These are phyloP conservation scores for Cygnus atratus DNA, from an alignment of 2,113 vertebrate species.

Conservation along the genomic window DNA sequence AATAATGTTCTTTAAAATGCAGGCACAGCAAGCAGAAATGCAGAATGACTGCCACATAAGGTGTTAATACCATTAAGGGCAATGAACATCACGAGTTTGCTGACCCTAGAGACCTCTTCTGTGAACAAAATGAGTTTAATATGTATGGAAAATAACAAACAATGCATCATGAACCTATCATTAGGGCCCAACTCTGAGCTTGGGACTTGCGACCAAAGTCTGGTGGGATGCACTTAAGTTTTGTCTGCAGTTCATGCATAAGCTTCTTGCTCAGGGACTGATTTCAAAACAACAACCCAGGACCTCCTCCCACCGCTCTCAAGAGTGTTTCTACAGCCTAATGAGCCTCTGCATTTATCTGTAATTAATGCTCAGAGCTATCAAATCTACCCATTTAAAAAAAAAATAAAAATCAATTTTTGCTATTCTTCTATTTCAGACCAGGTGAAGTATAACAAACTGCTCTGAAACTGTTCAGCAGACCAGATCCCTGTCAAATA, in stretches of 20 bases:
- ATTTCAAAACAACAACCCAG: neutral
- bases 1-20: slow-evolving; percentile 37
- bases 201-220: neutral
- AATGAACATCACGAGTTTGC: neutral
- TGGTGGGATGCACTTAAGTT: neutral
- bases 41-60: neutral
- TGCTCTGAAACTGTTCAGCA: neutral
- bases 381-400: neutral
- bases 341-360: neutral
- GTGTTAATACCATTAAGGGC: neutral
- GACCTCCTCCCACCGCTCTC: neutral
- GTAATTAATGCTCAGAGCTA: neutral
- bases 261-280: neutral
- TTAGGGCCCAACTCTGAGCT: neutral
- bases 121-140: neutral
- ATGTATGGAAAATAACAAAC: neutral
- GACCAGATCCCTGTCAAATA: neutral
- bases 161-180: neutral
- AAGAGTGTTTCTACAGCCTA: neutral
- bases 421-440: neutral
- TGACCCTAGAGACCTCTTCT: neutral
- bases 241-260: neutral
- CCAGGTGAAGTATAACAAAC: neutral
- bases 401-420: neutral
- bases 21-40: slow-evolving; percentile 19